Percentiles rank a stretch among this genome's conserved stretches.
Conservation (phyloP, 2,113 vertebrate species). For the Galemys pyrenaicus region DNA sequence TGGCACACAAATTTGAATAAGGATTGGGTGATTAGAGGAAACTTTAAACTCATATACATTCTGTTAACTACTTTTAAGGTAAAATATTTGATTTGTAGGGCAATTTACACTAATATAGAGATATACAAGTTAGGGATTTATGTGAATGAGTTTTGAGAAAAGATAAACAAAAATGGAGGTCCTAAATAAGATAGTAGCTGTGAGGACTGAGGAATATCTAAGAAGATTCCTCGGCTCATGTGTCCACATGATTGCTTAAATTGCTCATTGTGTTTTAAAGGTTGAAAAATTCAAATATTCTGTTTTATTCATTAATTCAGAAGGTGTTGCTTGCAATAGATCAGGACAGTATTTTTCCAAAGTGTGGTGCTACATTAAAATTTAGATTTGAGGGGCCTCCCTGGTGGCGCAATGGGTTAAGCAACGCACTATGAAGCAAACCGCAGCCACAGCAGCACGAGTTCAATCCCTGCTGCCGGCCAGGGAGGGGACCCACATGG, state of each 20-base stretch:
- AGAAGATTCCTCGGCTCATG: not conserved
- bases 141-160: not conserved
- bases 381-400: no score
- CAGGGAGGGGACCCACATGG: no score
- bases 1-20: not conserved
- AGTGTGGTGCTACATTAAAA: not conserved
- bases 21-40: not conserved
- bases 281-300: slow-evolving; percentile 21
- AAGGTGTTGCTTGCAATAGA: not conserved
- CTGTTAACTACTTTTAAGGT: not conserved
- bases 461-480: no score
- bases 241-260: not conserved
- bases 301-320: not conserved
- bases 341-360: not conserved
- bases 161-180: slow-evolving; percentile 22
- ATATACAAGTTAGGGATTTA: not conserved
- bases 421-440: no score
- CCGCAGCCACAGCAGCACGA: no score
- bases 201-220: not conserved
- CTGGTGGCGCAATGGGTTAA: no score
- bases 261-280: not conserved
- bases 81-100: slow-evolving; percentile 2
- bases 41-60: not conserved
- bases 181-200: not conserved
- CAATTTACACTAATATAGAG: not conserved